These are phyloP conservation scores for Lagodon rhomboides DNA, from an alignment of 2,797 vertebrate genomes.

Conservation along the genomic window DNA sequence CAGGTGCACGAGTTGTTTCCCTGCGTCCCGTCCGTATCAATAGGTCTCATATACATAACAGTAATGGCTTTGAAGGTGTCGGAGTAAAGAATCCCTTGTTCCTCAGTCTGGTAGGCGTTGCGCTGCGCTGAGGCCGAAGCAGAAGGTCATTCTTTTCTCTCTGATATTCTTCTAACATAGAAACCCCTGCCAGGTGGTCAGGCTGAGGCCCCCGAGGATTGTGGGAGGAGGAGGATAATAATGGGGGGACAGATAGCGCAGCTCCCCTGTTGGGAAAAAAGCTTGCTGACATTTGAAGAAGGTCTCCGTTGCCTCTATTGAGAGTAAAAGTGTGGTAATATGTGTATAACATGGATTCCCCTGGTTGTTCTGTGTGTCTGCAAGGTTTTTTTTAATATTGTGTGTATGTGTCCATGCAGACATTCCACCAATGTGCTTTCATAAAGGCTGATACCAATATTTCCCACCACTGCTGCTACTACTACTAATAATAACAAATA, in stretches of 20 bases:
- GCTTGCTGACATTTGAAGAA: constrained; percentile 67
- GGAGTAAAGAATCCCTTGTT: constrained; percentile 3
- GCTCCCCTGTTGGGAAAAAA: constrained; percentile 27
- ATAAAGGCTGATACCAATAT: not conserved
- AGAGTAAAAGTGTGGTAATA: constrained; percentile 34
- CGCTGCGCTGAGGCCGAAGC: constrained; percentile 23
- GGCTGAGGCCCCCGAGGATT: constrained; percentile 35
- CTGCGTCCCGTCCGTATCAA: constrained; percentile 27
- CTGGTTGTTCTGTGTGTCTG: constrained; percentile 14
- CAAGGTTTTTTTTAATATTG: constrained; percentile 17
- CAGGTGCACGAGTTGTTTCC: constrained; percentile 27
- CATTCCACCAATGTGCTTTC: not conserved
- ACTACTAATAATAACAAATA: no score
- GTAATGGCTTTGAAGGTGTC: constrained; percentile 27
- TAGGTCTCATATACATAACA: constrained; percentile 41
- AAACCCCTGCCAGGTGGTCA: constrained; percentile 44
- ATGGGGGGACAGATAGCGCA: constrained; percentile 45
- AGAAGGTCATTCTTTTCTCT: constrained; percentile 65
- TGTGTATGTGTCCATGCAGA: not conserved
- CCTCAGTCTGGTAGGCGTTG: not conserved
- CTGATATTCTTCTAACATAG: constrained; percentile 49
- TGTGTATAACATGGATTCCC: constrained; percentile 21
- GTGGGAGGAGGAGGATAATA: constrained; percentile 44
- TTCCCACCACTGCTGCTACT: not conserved
- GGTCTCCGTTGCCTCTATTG: constrained; percentile 31